Evolutionary conservation across 2,113 vertebrate species (phyloP), one percentile per base, ranked within the genome.

Genomic region (Dromiciops gliroides): DNA sequence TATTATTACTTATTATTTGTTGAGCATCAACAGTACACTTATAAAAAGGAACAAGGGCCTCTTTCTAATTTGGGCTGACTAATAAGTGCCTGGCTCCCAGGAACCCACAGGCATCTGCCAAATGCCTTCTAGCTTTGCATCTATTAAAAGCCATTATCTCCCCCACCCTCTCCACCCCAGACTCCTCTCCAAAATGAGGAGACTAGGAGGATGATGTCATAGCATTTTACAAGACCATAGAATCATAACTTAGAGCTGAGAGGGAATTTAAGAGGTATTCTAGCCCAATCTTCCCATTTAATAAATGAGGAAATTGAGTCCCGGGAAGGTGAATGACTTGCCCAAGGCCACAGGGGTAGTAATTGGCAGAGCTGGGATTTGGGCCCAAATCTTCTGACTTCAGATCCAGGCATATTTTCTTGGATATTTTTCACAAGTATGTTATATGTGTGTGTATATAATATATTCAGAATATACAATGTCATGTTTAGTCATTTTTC

Each of bases 11-110:
- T 51, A 95, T 83, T 94, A 94, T 95, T 90, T 95, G 91, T 94
- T 31, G 6, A 95, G 52, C 60, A 48, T 48, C 96, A 96, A 97
- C 93, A 96, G 52, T 90, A 92, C 94, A 44, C 95, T 95, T 95
- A 92, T 51, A 95, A 67, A 96, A 92, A 93, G 95, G 53, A 24
- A 37, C 0, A 2, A 89, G 49, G 10, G 94, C 95, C 89, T 50
- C 67, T 48, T 51, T 92, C 96, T 97, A 96, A 96, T 92, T 93
- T 52, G 91, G 92, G 93, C 51, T 90, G 50, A 89, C 89, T 95
- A 92, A 53, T 93, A 89, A 94, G 56, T 19, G 91, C 95, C 91
- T 95, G 94, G 67, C 75, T 91, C 94, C 93, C 1, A 14, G 91
- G 53, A 95, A 90, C 51, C 67, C 67, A 92, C 22, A 94, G 56